A percentile compares a stretch with the other conserved stretches of the same genome.
These are phyloP conservation scores for Sylvia atricapilla DNA, from an alignment of 2,113 vertebrate species.

Conservation along the genomic window DNA sequence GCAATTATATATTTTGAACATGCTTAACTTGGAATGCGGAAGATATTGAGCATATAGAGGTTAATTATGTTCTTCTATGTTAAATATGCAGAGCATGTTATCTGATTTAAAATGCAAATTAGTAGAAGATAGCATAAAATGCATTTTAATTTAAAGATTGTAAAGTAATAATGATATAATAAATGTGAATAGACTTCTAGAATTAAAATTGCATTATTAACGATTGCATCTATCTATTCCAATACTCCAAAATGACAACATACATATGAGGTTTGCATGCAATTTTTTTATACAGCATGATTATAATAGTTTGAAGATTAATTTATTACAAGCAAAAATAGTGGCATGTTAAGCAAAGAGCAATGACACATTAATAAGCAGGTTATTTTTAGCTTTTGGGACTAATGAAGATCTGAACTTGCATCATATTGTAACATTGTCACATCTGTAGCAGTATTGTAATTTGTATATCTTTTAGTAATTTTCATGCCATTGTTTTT, in stretches of 20 bases:
- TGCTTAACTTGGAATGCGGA: constrained; percentile 11
- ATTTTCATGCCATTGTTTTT: neutral
- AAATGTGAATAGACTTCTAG: constrained; percentile 1
- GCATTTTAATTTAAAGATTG: constrained; percentile 44
- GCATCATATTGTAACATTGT: neutral
- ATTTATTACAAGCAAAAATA: neutral
- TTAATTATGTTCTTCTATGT: constrained; percentile 51
- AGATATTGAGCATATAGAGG: constrained; percentile 9
- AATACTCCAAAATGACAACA: neutral
- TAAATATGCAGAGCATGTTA: constrained; percentile 33
- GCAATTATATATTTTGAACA: constrained; percentile 2
- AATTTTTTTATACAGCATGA: neutral
- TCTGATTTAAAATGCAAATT: constrained; percentile 62
- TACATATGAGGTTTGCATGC: neutral
- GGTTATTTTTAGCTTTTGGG: constrained; percentile 16
- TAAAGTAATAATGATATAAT: constrained; percentile 6
- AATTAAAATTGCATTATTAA: constrained; percentile 41
- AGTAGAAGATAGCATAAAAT: constrained; percentile 20
- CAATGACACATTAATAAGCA: neutral
- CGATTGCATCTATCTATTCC: neutral
- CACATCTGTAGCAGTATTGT: neutral
- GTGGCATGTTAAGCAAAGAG: neutral
- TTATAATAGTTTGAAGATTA: neutral
- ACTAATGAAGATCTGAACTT: neutral
- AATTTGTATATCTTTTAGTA: neutral